These are phyloP conservation scores for Polyommatus icarus DNA, from an alignment of 2,888 invertebrate genomes.

Conservation along the genomic window DNA sequence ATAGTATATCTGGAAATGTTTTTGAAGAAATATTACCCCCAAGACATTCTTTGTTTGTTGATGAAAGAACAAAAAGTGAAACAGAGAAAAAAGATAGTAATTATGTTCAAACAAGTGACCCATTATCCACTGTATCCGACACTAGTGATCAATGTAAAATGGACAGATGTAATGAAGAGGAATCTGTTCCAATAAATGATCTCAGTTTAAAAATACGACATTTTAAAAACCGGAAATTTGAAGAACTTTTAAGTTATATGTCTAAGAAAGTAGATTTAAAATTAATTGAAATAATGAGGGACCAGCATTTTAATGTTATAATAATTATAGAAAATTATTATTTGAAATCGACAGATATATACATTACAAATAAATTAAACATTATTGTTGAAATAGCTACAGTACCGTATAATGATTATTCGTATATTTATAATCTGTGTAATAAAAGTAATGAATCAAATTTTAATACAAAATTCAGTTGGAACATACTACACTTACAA, in stretches of 20 bases:
- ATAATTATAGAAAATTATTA: constrained; percentile 14
- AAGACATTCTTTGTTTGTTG: neutral
- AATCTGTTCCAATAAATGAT: neutral
- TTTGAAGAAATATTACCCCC: neutral
- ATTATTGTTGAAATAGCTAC: constrained; percentile 17
- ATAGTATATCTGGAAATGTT: too few species aligned
- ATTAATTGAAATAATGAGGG: neutral
- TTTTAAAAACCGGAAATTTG: neutral
- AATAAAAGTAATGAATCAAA: neutral
- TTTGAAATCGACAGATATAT: constrained; percentile 14
- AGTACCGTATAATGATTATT: constrained; percentile 5
- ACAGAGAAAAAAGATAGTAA: neutral
- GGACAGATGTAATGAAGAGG: neutral
- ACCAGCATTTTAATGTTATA: constrained; percentile 17
- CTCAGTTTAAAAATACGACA: neutral
- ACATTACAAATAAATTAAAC: neutral
- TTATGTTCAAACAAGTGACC: neutral
- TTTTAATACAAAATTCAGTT: neutral
- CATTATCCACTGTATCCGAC: neutral
- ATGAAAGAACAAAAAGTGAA: neutral
- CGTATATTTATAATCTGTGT: constrained; percentile 7
- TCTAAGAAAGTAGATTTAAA: neutral
- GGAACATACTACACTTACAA: neutral
- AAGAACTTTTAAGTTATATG: neutral
- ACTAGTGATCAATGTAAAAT: neutral